phyloP scores from a whole-genome alignment of 2,797 vertebrate genomes.

The Babyrousa celebensis region DNA sequence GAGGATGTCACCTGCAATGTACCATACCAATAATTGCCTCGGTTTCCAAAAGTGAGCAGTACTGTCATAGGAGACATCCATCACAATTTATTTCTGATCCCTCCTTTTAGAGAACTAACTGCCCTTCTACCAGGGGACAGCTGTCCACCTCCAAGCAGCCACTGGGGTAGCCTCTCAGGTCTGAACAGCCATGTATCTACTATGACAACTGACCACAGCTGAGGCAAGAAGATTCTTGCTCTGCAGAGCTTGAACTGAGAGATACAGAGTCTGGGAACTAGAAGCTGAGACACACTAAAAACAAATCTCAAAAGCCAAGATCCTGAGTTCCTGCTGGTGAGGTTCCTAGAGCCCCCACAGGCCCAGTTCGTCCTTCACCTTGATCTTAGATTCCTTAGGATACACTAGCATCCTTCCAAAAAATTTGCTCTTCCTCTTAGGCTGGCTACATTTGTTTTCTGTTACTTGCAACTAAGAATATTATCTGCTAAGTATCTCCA shows the following conservation, averaged over 20 bases:
- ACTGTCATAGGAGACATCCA: background rate
- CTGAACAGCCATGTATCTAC: background rate
- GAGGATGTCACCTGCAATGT: background rate
- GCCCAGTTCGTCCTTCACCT: background rate
- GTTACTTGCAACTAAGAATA: background rate
- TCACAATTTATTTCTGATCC: slow-evolving; percentile 17
- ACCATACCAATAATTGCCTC: background rate
- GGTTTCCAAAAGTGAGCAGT: background rate
- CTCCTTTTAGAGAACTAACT: background rate
- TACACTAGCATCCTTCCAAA: background rate
- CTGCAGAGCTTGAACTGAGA: background rate
- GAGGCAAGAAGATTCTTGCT: background rate
- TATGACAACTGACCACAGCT: background rate
- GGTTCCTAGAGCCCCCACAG: background rate
- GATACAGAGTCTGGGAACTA: background rate
- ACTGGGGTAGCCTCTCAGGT: background rate
- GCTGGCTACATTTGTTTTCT: slow-evolving; percentile 3
- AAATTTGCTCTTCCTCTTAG: slow-evolving; percentile 38
- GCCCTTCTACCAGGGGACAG: background rate
- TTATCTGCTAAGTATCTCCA: slow-evolving; percentile 17
- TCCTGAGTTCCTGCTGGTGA: background rate
- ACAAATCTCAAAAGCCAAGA: background rate
- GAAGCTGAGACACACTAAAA: background rate
- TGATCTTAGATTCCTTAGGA: background rate
- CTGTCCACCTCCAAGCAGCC: background rate